A percentile compares a stretch with the other conserved stretches of the same genome.
Conservation (phyloP, 2,113 vertebrate genomes). For the Dryoscopus gambensis region DNA sequence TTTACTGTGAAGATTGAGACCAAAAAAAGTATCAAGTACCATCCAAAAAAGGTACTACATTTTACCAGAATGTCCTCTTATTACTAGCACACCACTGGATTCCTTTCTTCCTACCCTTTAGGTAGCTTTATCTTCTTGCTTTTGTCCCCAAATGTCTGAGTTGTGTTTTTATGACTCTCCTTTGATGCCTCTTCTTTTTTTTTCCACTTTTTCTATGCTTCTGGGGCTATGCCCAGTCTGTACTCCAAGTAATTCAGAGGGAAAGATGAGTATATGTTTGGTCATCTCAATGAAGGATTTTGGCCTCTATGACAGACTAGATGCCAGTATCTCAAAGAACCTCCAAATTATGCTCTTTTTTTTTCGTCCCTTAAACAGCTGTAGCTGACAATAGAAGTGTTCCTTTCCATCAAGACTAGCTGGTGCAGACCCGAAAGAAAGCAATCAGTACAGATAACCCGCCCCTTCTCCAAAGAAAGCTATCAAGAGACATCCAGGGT, state of each 20-base stretch:
- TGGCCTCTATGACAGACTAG: not conserved
- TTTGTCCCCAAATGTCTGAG: not conserved
- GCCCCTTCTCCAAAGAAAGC: not conserved
- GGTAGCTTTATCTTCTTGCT: not conserved
- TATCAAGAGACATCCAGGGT: not conserved
- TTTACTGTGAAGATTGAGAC: not conserved
- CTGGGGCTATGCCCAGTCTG: not conserved
- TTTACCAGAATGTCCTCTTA: not conserved
- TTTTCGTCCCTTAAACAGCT: not conserved
- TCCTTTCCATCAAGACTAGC: not conserved
- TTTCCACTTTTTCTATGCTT: not conserved
- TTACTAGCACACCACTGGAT: not conserved
- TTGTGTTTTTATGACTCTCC: not conserved
- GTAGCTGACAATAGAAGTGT: not conserved
- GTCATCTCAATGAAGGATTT: not conserved
- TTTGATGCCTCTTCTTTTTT: not conserved
- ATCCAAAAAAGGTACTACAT: not conserved
- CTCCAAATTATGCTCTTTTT: not conserved
- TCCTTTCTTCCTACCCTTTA: not conserved
- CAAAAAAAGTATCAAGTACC: not conserved
- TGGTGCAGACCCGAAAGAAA: not conserved
- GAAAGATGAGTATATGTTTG: not conserved
- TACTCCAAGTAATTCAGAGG: not conserved
- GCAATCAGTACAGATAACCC: not conserved
- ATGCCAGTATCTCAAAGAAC: not conserved